Evolutionary conservation across 2,113 vertebrate genomes (phyloP), one percentile per base, ranked within the genome.

Genomic region (Channa argus): DNA sequence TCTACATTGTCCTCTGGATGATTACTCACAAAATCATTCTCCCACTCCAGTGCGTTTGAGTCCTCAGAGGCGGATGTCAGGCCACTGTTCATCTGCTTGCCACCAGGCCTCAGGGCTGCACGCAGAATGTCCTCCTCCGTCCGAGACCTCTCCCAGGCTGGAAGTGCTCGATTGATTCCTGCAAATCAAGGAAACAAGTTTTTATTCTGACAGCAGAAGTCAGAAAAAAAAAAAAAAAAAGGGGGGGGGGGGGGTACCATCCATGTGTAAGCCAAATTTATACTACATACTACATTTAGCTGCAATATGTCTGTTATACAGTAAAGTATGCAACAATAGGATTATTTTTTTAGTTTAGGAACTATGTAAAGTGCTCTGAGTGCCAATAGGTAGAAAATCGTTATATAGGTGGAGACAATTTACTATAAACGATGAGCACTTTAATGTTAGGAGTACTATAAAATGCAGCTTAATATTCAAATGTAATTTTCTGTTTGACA

Each of bases 101-200:
- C 59, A 7, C 91, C 91, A 0, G 90, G 94, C 51, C 86, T 94
- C 15, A 99, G 93, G 0, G 97, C 97, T 0, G 98, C 98, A 1
- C 93, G 94, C 13, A 99, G 94, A 64, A 99, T 99, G 89, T 99
- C 98, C 82, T 99, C 98, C 87, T 99, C 98, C 0, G 98, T 99
- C 82, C 89, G 96, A 38, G 98, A 99, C 43, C 98, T 95, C 41
- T 99, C 97, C 90, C 96, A 93, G 76, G 95, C 74, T 0, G 96
- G 96, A 46, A 96, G 94, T 63, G 95, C 94, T 13, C 97, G 94
- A 86, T 94, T 98, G 91, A 99, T 99, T 78, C 98, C 98, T 99
- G 58, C 33, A 55, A 62, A 0, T 8, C 11, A 55, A 56, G 43
- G 41, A 74, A 41, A 14, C 2, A 0, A 10, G 51, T 9, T 47